Base-by-base conservation (phyloP, 2,797 vertebrate species). In the Geotrypetes seraphini region DNA sequence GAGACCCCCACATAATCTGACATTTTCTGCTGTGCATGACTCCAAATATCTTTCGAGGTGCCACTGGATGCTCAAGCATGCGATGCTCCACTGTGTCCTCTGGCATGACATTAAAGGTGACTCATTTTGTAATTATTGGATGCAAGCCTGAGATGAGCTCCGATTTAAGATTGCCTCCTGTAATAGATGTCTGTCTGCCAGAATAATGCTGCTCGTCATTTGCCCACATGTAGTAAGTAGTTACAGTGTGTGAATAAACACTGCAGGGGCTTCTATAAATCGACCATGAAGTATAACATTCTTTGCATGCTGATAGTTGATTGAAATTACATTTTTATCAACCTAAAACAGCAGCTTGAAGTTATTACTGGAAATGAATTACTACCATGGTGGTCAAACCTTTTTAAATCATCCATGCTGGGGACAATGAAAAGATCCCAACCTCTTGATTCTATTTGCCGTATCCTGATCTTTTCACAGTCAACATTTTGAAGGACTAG, bases 311-410 rank as follows among this genome's bases (percentile, higher is more conserved):
- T 3, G 9, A 28, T 42, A 50, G 43, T 45, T n/a, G n/a, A n/a
- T 57, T 43, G 40, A 47, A 50, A 57, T 59, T 60, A 39, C 26
- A 12, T 53, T 69, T 67, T 66, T 56, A 65, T 55, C 57, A 53
- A 55, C 43, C 51, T 52, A 59, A 66, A 69, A 65, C 35, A 59
- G 47, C 33, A 50, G 53, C 43, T 60, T 8, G 19, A 47, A 54
- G 50, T 66, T 51, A 69, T 63, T 60, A 22, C 43, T 49, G 9
- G 38, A 40, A 40, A 55, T 48, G 64, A 74, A 68, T 69, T 62
- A 61, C 59, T 63, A 30, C 51, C 60, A 49, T 36, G 57, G 66
- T 63, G 60, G 34, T 47, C 14, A 3, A 28, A 36, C 23, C 10
- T 39, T 59, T 60, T 44, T 51, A 51, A 36, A 21, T 22, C 19